Base-by-base conservation (phyloP, 2,113 vertebrate genomes). In the Salminus brasiliensis region DNA sequence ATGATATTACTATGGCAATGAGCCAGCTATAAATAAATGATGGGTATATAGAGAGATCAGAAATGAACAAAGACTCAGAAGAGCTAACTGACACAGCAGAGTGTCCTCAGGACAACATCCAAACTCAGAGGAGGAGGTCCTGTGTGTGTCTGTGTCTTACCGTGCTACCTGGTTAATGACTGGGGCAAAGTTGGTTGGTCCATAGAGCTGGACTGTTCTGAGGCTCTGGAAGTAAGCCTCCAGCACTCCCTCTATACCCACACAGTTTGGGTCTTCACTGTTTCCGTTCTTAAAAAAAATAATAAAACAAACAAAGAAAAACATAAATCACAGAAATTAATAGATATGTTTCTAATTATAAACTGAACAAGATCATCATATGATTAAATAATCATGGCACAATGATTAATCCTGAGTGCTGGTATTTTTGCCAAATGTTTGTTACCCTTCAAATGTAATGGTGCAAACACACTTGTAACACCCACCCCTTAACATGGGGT, bases 111-210 rank as follows among this genome's bases (percentile, higher is more conserved):
- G 34, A 73, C 12, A 53, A 73, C 55, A 74, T 27, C 55, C 36
- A 21, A 16, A 62, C 55, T 29, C 15, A 74, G n/a, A 60, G 7
- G 32, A 34, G 60, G 4, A 21, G 36, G 34, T 43, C 36, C 15
- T 23, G 23, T 5, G 25, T 49, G 16, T 59, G 13, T 47, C 23
- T 45, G 65, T 72, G 52, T 27, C 91, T 92, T 90, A 96, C 95
- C 93, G 89, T 85, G 95, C 95, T 82, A 96, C 95, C 83, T 95
- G 94, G 87, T 94, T 96, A 90, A 96, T 96, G 87, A 96, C 91
- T 0, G 95, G 94, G 29, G 95, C 93, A 0, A 96, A 96, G 89
- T 95, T 96, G 83, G 95, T 96, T 79, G 95, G 95, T 32, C 95
- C 95, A 0, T 95, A 96, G 29, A 96, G 93, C 89, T 96, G 95